phyloP scores from a whole-genome alignment of 2,797 vertebrate species.

The Gymnopithys bicolor region DNA sequence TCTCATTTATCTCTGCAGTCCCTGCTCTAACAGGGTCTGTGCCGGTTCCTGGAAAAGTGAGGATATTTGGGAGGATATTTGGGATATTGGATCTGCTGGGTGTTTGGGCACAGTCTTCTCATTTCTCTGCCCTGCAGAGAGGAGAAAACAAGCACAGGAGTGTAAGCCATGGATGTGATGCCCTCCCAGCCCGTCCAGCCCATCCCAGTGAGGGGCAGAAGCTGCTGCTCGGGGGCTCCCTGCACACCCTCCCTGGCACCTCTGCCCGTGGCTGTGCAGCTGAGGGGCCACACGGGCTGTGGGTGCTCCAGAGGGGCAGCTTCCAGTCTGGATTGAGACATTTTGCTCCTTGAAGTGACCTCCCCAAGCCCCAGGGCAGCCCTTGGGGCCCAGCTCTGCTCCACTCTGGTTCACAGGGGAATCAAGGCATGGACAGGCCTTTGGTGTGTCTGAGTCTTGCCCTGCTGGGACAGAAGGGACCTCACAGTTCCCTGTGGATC shows the following conservation, averaged over 20 bases:
- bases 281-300: neutral
- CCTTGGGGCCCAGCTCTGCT: neutral
- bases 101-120: neutral
- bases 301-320: neutral
- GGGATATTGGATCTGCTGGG: neutral
- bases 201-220: neutral
- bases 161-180: neutral
- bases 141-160: neutral
- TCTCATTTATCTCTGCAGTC: neutral
- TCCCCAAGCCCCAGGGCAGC: neutral
- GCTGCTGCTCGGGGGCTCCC: neutral
- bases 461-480: neutral
- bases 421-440: neutral
- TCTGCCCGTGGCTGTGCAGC: neutral
- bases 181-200: neutral
- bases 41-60: constrained; percentile 42
- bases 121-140: neutral
- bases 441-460: neutral
- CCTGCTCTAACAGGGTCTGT: neutral
- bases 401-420: neutral
- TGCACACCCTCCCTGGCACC: rapidly evolving
- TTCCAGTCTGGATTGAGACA: neutral
- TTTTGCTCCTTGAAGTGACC: neutral
- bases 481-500: neutral
- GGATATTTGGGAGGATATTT: neutral